Conservation (phyloP, 2,797 vertebrate species). For the Sebastes matsubarae region DNA sequence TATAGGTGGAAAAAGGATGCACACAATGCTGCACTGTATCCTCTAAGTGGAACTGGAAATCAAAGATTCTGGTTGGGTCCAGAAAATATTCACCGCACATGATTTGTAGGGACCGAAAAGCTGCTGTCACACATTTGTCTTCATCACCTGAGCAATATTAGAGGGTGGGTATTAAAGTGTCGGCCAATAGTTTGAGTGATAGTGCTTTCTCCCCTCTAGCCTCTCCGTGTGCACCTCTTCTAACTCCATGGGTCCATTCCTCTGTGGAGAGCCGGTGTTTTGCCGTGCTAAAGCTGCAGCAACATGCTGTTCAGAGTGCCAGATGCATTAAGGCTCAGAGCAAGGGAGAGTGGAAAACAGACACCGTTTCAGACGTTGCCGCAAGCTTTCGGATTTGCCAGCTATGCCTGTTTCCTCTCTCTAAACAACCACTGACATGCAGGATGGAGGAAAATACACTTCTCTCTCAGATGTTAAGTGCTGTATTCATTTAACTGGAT, state of each 20-base stretch:
- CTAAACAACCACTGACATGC: constrained; percentile 66
- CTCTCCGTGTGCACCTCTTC: constrained; percentile 41
- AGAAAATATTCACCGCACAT: neutral
- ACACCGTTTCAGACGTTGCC: constrained; percentile 72
- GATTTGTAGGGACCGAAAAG: neutral
- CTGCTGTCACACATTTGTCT: neutral
- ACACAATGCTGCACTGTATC: neutral
- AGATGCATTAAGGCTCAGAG: constrained; percentile 73
- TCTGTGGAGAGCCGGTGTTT: constrained; percentile 58
- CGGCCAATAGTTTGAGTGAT: constrained; percentile 38
- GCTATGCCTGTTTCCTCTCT: constrained; percentile 68
- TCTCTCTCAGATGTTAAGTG: constrained; percentile 48
- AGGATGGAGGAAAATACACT: constrained; percentile 40
- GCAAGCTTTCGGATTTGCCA: constrained; percentile 68
- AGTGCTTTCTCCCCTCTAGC: constrained; percentile 12
- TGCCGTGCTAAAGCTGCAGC: constrained; percentile 72
- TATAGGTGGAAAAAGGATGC: neutral
- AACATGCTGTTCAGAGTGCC: constrained; percentile 70
- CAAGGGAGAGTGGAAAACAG: constrained; percentile 64
- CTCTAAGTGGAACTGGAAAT: constrained; percentile 1
- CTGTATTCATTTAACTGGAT: constrained; percentile 35
- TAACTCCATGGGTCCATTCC: constrained; percentile 44
- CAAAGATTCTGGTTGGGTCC: neutral
- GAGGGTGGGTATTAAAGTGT: constrained; percentile 34
- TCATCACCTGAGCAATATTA: constrained; percentile 39